A percentile compares a stretch with the other conserved stretches of the same genome.
phyloP scores from a whole-genome alignment of 2,888 invertebrate genomes.

The Trypoxylon attenuatum region DNA sequence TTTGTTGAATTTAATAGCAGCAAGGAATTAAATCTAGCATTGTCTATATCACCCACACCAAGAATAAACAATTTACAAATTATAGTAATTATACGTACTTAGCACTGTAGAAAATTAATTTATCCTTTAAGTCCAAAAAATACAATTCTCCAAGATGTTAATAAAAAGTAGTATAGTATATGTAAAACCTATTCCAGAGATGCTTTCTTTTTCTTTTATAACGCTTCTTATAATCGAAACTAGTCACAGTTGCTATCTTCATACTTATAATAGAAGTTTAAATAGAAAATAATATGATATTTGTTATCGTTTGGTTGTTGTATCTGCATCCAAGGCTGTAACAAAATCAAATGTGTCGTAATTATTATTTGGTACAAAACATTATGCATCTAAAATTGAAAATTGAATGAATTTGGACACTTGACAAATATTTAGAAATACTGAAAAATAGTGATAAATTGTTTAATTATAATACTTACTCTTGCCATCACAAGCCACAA shows the following conservation, averaged over 20 bases:
- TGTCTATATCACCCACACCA: too few relatives aligned
- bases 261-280: constrained; percentile 24
- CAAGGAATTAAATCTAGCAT: too few relatives aligned
- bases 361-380: too few relatives aligned
- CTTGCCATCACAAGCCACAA: constrained; percentile 98
- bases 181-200: constrained; percentile 27
- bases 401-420: too few relatives aligned
- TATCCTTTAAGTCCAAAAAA: too few relatives aligned
- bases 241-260: constrained; percentile 17
- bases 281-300: constrained; percentile 8
- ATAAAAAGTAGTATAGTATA: constrained; percentile 31
- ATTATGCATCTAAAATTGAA: too few relatives aligned
- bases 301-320: constrained; percentile 68
- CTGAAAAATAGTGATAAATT: not conserved
- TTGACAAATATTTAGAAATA: too few relatives aligned
- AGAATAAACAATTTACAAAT: too few relatives aligned
- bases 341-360: too few relatives aligned
- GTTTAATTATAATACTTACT: constrained; percentile 78
- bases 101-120: too few relatives aligned
- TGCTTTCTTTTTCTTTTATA: constrained; percentile 29
- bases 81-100: too few relatives aligned
- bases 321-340: constrained; percentile 67
- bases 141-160: too few relatives aligned
- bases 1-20: constrained; percentile 13
- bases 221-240: constrained; percentile 26